Percentiles rank a stretch among this genome's conserved stretches.
Evolutionary conservation across 2,888 invertebrate species (phyloP).

Genomic region (Meteorus colon): DNA sequence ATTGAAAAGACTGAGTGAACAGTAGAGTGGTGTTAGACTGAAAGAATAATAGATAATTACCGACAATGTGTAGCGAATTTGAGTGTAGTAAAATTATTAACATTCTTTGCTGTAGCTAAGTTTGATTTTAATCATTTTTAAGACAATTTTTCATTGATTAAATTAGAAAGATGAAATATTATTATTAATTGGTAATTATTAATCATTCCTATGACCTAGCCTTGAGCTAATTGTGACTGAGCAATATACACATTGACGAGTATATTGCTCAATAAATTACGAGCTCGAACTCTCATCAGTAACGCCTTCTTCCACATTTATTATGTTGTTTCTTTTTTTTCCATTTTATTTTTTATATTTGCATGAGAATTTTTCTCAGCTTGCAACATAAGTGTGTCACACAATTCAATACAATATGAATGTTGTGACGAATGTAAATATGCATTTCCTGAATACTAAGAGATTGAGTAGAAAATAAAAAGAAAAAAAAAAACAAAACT

Average conservation of each 20-base stretch:
- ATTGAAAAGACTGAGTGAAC: too few relatives aligned
- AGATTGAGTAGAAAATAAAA: not conserved
- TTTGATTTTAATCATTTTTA: too few relatives aligned
- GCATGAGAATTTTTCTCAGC: slow-evolving; percentile 23
- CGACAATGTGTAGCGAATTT: too few relatives aligned
- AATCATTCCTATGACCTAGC: slow-evolving; percentile 22
- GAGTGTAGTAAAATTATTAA: too few relatives aligned
- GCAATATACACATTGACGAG: slow-evolving; percentile 18
- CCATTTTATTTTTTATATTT: slow-evolving; percentile 4
- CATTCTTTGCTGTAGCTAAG: too few relatives aligned
- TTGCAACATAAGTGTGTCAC: slow-evolving; percentile 24
- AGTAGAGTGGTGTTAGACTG: too few relatives aligned
- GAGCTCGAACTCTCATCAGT: slow-evolving; percentile 14
- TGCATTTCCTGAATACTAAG: slow-evolving; percentile 25
- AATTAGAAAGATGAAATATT: not conserved
- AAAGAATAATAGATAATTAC: too few relatives aligned
- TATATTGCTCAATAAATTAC: slow-evolving; percentile 39
- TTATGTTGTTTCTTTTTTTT: not conserved
- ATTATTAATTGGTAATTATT: slow-evolving; percentile 4
- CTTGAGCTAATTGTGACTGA: slow-evolving; percentile 38
- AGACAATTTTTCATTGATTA: too few relatives aligned
- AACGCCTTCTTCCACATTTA: not conserved
- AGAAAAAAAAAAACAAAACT: not conserved
- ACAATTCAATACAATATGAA: slow-evolving; percentile 29
- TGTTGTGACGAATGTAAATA: slow-evolving; percentile 9